phyloP scores from a whole-genome alignment of 2,113 vertebrate species.

The Pluvialis apricaria region DNA sequence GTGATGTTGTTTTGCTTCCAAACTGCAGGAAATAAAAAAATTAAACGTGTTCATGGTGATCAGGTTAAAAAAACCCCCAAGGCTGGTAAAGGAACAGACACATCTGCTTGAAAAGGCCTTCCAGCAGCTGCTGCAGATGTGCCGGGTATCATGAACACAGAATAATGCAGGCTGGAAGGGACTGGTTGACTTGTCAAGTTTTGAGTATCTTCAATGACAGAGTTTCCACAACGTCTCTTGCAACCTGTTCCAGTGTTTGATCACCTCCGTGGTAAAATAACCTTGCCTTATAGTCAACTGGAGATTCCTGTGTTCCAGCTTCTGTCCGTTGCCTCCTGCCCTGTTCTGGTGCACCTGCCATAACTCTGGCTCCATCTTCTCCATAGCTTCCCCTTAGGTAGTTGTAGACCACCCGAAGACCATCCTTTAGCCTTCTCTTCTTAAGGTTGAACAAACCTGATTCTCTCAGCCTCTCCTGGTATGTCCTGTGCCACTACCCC shows the following conservation, averaged over 20 bases:
- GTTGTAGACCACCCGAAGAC: fast-evolving
- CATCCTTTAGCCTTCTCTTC: not conserved
- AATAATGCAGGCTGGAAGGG: fast-evolving
- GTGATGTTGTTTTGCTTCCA: not conserved
- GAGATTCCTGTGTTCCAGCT: not conserved
- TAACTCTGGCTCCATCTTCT: not conserved
- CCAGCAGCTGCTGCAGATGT: not conserved
- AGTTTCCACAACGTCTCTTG: not conserved
- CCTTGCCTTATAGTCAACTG: not conserved
- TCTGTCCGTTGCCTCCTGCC: not conserved
- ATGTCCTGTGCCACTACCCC: not conserved
- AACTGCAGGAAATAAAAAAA: not conserved
- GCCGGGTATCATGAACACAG: not conserved
- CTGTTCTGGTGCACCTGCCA: not conserved
- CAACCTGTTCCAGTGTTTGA: not conserved
- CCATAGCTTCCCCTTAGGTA: fast-evolving
- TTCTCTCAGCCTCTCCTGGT: not conserved
- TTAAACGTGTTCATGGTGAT: not conserved
- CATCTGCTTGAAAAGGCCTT: not conserved
- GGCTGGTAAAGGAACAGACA: not conserved
- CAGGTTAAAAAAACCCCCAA: not conserved
- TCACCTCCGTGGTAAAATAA: not conserved
- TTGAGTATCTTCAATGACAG: not conserved
- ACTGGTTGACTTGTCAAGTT: not conserved
- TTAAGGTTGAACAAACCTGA: not conserved